Conservation (phyloP, 2,888 invertebrate species). For the Cenopis cana region DNA sequence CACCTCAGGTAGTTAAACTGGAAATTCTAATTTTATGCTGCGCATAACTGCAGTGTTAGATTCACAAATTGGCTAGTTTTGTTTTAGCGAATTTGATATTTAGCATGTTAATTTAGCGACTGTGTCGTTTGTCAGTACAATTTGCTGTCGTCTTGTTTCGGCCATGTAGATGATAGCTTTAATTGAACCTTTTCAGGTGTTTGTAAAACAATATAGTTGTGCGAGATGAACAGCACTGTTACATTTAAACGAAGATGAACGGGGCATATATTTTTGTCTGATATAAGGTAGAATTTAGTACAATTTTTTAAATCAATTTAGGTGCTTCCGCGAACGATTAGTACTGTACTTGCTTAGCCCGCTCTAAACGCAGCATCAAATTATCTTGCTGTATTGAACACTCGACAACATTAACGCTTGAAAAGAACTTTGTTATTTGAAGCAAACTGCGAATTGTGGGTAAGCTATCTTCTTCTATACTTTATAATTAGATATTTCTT, state of each 20-base stretch:
- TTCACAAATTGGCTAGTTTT: constrained; percentile 26
- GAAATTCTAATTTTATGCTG: constrained; percentile 16
- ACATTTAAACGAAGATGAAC: background rate
- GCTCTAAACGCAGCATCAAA: constrained; percentile 18
- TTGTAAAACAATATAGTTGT: background rate
- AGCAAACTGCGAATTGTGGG: constrained; percentile 25
- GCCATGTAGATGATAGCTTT: background rate
- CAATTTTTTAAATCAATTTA: too few species aligned
- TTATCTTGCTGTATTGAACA: constrained; percentile 40
- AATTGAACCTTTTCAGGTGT: background rate
- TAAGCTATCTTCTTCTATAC: constrained; percentile 29
- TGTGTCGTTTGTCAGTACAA: background rate
- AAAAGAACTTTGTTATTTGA: constrained; percentile 39
- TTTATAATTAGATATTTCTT: constrained; percentile 25
- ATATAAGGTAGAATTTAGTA: background rate
- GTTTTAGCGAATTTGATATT: constrained; percentile 27
- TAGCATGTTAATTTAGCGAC: constrained; percentile 12
- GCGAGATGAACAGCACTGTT: background rate
- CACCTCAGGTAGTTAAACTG: constrained; percentile 3
- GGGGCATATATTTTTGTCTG: background rate
- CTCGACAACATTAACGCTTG: constrained; percentile 37
- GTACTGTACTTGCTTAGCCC: too few species aligned
- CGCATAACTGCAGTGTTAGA: constrained; percentile 24
- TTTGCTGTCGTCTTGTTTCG: constrained; percentile 5
- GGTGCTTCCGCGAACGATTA: too few species aligned